Evolutionary conservation across 1,140 invertebrate genomes (phyloP).

Genomic region (Drosophila repleta): DNA sequence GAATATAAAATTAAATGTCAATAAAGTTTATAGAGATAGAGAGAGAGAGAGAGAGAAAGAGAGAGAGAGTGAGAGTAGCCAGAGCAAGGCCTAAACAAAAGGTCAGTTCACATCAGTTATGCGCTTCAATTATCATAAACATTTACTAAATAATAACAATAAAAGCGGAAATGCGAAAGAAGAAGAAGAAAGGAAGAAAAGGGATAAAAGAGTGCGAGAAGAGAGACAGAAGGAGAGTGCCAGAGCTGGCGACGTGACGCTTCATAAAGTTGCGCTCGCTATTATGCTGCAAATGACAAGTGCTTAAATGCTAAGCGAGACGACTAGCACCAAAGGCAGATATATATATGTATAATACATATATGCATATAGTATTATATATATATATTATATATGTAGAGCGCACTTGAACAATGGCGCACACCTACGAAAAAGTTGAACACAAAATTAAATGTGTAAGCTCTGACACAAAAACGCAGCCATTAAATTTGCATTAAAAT

Average conservation of each 20-base stretch:
- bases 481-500: slow-evolving; percentile 80
- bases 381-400: not conserved
- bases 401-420: not conserved
- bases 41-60: not conserved
- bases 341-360: not conserved
- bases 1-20: too few species aligned
- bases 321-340: not conserved
- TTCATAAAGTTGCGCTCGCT: slow-evolving; percentile 29
- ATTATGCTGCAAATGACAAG: slow-evolving; percentile 49
- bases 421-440: slow-evolving; percentile 52
- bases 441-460: slow-evolving; percentile 69
- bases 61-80: not conserved
- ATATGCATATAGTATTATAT: too few species aligned
- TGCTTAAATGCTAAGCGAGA: slow-evolving; percentile 25
- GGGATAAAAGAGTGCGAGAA: too few species aligned
- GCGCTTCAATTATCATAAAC: not conserved
- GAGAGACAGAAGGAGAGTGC: too few species aligned
- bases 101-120: not conserved
- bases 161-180: not conserved
- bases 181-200: not conserved
- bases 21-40: too few species aligned
- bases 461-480: slow-evolving; percentile 48
- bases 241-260: not conserved
- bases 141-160: not conserved
- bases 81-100: too few species aligned